Base-by-base conservation (phyloP, 2,113 vertebrate genomes). In the Sinocyclocheilus maitianheensis region DNA sequence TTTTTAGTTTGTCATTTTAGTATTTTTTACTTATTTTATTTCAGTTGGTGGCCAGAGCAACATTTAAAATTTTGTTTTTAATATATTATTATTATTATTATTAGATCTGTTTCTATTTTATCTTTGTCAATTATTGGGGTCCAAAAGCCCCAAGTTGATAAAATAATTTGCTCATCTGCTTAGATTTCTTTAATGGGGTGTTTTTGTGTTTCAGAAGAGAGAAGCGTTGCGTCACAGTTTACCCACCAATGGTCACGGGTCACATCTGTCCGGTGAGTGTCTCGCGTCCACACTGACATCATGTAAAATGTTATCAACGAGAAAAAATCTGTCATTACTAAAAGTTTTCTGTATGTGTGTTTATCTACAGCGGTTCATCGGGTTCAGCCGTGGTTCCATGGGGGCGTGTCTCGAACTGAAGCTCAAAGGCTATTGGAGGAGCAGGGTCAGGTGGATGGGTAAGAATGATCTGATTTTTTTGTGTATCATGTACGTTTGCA, bases 391-490 rank as follows among this genome's bases (percentile, higher is more conserved):
- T 99, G 98, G 98, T 99, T 99, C 90, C 97, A 98, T 0, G 98
- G 97, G 1, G 95, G 96, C 0, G 95, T 99, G 87, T 97, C 97
- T 71, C 94, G 98, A 0, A 96, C 94, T 85, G 96, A 99, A 74
- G 96, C 97, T 0, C 96, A 98, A 92, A 93, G 92, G 69, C 94
- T 99, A 89, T 97, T 98, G 0, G 92, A 95, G 90, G 97, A 97
- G 22, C 97, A 98, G 92, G 98, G 97, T 48, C 93, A 97, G 89
- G 97, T 97, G 16, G 97, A 98, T 0, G 97, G 97, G 98, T 99
- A 93, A 79, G 95, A 53, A 26, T 16, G 11, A 40, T 3, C 46
- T 0, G 5, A 24, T 30, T 18, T 46, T 48, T 48, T 48, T 11
- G 11, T 12, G 10, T 46, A 48, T 48, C 46, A 12, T 48, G 3